Percentiles rank a stretch among this genome's conserved stretches.
phyloP scores from a whole-genome alignment of 2,888 invertebrate species.

The Gibbula magus region DNA sequence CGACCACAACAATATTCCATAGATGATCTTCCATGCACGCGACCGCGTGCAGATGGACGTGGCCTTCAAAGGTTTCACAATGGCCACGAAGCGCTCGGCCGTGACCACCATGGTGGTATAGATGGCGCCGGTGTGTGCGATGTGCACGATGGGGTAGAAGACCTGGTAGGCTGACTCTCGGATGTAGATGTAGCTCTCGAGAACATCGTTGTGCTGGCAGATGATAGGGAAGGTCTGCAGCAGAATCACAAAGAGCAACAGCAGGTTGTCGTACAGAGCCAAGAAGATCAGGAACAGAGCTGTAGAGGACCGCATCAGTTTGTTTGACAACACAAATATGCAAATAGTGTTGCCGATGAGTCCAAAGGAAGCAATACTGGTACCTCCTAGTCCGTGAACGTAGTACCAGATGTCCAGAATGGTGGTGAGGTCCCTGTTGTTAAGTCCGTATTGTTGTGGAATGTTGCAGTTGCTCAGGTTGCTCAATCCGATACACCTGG shows the following conservation, averaged over 20 bases:
- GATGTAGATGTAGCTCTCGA: slow-evolving; percentile 32
- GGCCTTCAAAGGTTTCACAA: slow-evolving; percentile 35
- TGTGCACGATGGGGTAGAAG: slow-evolving; percentile 32
- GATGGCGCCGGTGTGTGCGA: slow-evolving; percentile 38
- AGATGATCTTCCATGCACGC: slow-evolving; percentile 35
- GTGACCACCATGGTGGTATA: slow-evolving; percentile 39
- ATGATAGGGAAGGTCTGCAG: slow-evolving; percentile 48
- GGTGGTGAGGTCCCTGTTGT: background rate
- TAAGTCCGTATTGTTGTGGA: background rate
- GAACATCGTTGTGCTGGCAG: slow-evolving; percentile 40
- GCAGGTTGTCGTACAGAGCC: slow-evolving; percentile 80
- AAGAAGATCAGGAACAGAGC: slow-evolving; percentile 94
- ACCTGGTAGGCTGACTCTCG: slow-evolving; percentile 33
- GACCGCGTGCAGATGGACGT: slow-evolving; percentile 37
- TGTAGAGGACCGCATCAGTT: slow-evolving; percentile 95
- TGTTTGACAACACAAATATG: slow-evolving; percentile 64
- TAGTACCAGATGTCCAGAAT: slow-evolving; percentile 77
- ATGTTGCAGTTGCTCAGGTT: background rate
- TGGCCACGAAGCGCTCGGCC: slow-evolving; percentile 36
- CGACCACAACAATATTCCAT: slow-evolving; percentile 35
- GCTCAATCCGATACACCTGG: background rate
- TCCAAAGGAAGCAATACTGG: slow-evolving; percentile 88
- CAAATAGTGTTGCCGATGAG: slow-evolving; percentile 54
- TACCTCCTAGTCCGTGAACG: slow-evolving; percentile 89
- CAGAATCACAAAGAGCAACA: slow-evolving; percentile 44